phyloP scores from a whole-genome alignment of 2,797 vertebrate genomes.

The Sebastes itinus region DNA sequence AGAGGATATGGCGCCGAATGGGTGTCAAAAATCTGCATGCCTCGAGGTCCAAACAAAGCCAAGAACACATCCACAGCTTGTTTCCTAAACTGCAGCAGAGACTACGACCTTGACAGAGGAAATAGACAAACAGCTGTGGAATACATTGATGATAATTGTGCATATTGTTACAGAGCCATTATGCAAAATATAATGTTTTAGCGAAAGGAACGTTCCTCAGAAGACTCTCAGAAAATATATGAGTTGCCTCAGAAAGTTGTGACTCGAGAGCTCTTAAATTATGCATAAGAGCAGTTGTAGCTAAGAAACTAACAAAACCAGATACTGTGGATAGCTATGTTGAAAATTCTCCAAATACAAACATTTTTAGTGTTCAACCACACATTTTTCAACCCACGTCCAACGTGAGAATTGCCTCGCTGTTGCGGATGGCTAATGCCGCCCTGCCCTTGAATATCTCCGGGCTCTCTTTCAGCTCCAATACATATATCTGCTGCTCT shows the following conservation, averaged over 20 bases:
- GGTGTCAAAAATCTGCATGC: slow-evolving; percentile 18
- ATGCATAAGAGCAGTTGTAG: slow-evolving; percentile 29
- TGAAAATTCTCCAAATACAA: not conserved
- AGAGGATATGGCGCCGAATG: slow-evolving; percentile 17
- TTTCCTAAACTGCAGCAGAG: slow-evolving; percentile 24
- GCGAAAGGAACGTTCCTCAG: not conserved
- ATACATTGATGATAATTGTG: slow-evolving; percentile 47
- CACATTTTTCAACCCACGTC: slow-evolving; percentile 18
- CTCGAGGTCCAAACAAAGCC: slow-evolving; percentile 50
- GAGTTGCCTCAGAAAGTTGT: not conserved
- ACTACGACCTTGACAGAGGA: slow-evolving; percentile 25
- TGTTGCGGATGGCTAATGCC: not conserved
- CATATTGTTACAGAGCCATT: slow-evolving; percentile 38
- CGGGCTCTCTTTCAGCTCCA: not conserved
- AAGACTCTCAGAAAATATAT: slow-evolving; percentile 1
- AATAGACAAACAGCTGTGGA: slow-evolving; percentile 40
- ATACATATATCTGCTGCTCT: slow-evolving; percentile 23
- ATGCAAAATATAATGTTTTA: slow-evolving; percentile 45
- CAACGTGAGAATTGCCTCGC: not conserved
- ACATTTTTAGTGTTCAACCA: not conserved
- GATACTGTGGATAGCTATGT: not conserved
- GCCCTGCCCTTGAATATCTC: slow-evolving; percentile 10
- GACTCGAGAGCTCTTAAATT: slow-evolving; percentile 15
- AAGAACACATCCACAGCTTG: not conserved
- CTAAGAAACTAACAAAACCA: slow-evolving; percentile 8